These are phyloP conservation scores for Picus viridis DNA, from an alignment of 2,797 vertebrate genomes.

Conservation along the genomic window DNA sequence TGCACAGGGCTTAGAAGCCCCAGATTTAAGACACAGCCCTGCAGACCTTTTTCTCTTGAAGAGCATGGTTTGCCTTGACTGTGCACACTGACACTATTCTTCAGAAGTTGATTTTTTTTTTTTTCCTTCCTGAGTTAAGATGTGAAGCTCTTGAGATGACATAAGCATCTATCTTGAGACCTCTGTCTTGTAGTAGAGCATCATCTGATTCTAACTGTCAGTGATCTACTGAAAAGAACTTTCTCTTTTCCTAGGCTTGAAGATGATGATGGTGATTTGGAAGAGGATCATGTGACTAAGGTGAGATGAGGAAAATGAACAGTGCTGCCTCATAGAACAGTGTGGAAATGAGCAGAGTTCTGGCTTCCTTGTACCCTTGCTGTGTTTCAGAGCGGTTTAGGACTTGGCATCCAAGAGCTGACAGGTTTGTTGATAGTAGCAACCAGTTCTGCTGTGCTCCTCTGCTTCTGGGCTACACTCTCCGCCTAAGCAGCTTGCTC, in stretches of 20 bases:
- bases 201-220: neutral
- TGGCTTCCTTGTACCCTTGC: neutral
- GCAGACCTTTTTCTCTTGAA: neutral
- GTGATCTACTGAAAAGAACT: neutral
- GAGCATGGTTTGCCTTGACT: neutral
- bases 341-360: neutral
- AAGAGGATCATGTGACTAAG: slow-evolving; percentile 95
- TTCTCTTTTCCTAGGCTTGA: slow-evolving; percentile 78
- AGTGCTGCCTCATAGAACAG: neutral
- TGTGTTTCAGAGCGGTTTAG: neutral
- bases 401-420: neutral
- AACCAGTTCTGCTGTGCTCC: neutral
- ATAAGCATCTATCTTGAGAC: neutral
- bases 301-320: slow-evolving; percentile 66
- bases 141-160: neutral
- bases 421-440: neutral
- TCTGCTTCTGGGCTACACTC: neutral
- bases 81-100: neutral
- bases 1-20: neutral
- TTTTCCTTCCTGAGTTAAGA: neutral
- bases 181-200: neutral
- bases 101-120: neutral
- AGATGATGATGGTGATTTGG: slow-evolving; percentile 86
- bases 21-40: neutral
- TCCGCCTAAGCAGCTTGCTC: neutral